Evolutionary conservation across 1,140 invertebrate species (phyloP), one percentile per base, ranked within the genome.

Genomic region (Bombus waltoni): DNA sequence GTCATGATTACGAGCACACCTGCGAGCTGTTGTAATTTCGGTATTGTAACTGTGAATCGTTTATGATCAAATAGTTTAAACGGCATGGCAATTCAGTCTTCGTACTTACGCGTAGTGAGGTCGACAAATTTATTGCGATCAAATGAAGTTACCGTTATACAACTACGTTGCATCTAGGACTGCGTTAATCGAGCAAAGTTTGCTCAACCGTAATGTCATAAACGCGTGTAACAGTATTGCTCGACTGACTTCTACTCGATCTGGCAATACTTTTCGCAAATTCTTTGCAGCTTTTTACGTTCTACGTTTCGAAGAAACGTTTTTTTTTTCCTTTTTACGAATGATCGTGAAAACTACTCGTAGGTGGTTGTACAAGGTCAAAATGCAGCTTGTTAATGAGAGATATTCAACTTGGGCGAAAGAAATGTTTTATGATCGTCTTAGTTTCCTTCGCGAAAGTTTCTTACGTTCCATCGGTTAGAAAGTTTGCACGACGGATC

Each of bases 11-110:
- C 70, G 22, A 8, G 38, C 53, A 62, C 81, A 83, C 73, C 81
- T 83, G 81, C 28, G 6, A 53, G 59, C 42, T n/a, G 42, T 76
- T 76, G 62, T 83, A 76, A 76, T 83, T 75, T 76, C 42, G 73
- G 47, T 53, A 40, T 25, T 53, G 35, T 40, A 75, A 62, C 71
- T 82, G 42, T 8, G 32, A 76, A 65, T 66, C 59, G 32, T 83
- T 76, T n/a, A 47, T 25, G n/a, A 32, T 76, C 66, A 38, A 66
- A 10, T 18, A 25, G 59, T 53, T 66, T 42, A 25, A 10, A 47
- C 13, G 32, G 32, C 4, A n/a, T 11, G n/a, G n/a, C 32, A 53
- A 80, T 10, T 4, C 25, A 25, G 44, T 70, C 65, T 15, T 53
- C 9, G 25, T 53, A 68, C 35, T 80, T 53, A 68, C 3, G 38